A percentile compares a stretch with the other conserved stretches of the same genome.
phyloP scores from a whole-genome alignment of 64 coral and sea anemone species.

The Anthopleura sola region DNA sequence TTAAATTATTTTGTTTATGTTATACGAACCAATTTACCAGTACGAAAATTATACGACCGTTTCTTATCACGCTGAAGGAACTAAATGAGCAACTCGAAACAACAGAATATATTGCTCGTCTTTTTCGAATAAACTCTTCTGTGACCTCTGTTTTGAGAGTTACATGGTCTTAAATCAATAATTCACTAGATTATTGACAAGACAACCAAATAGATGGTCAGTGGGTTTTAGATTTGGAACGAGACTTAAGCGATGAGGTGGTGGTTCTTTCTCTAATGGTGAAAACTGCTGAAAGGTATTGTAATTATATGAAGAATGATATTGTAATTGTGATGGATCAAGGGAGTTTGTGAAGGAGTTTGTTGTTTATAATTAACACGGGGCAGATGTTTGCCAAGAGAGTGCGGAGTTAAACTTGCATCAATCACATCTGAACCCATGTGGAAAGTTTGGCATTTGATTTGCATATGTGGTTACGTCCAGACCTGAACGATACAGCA shows the following conservation, averaged over 20 bases:
- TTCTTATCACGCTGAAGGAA: neutral
- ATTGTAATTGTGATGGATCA: neutral
- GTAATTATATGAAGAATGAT: neutral
- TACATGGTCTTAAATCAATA: conserved; percentile 2
- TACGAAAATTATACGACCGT: neutral
- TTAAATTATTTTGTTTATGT: conserved; percentile 1
- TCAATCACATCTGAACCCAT: neutral
- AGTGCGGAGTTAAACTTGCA: neutral
- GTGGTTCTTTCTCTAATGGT: neutral
- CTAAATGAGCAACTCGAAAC: neutral
- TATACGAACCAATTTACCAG: neutral
- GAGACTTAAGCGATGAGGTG: neutral
- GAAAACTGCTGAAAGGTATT: neutral
- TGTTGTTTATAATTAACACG: conserved; percentile 3
- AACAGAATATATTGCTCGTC: neutral
- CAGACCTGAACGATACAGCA: neutral
- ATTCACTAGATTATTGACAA: neutral
- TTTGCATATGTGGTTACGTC: neutral
- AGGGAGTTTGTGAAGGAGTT: neutral
- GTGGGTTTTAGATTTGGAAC: neutral
- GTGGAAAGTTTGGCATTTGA: conserved; percentile 2
- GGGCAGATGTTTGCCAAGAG: neutral
- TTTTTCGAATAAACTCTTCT: neutral
- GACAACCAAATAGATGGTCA: neutral
- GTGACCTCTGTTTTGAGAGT: neutral